Percentiles rank a stretch among this genome's conserved stretches.
These are phyloP conservation scores for Probaryconus sp. DNA, from an alignment of 1,140 invertebrate species.

Conservation along the genomic window DNA sequence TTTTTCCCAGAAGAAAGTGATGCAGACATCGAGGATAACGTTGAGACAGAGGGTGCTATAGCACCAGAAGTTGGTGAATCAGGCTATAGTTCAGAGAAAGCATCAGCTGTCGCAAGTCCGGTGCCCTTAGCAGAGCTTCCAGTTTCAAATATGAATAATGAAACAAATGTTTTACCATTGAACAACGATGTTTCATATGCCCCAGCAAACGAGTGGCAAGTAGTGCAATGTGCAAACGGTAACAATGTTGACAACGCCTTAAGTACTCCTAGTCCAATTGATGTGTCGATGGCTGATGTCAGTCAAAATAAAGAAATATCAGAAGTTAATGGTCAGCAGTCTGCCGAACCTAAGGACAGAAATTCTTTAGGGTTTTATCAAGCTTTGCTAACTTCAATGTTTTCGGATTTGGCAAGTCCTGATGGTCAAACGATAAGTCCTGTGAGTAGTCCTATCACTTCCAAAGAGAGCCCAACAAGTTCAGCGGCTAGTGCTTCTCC, in stretches of 20 bases:
- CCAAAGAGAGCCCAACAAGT: conserved; percentile 67
- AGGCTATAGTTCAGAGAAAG: conserved; percentile 85
- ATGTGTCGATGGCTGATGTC: conserved; percentile 60
- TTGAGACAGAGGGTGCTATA: conserved; percentile 77
- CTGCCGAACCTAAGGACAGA: conserved; percentile 34
- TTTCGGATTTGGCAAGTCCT: conserved; percentile 64
- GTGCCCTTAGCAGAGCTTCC: conserved; percentile 64
- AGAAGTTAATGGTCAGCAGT: too few species aligned
- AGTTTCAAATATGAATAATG: conserved; percentile 13
- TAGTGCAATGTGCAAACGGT: conserved; percentile 27
- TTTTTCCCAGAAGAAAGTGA: conserved; percentile 79
- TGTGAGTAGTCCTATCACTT: conserved; percentile 60
- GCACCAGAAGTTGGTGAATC: conserved; percentile 80
- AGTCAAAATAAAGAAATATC: conserved; percentile 37
- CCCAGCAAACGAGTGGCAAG: conserved; percentile 29
- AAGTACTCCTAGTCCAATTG: conserved; percentile 58
- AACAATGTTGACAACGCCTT: conserved; percentile 37
- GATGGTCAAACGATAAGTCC: conserved; percentile 63
- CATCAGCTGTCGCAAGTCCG: conserved; percentile 78
- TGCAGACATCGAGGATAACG: conserved; percentile 89
- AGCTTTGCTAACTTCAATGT: conserved; percentile 60
- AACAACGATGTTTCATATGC: conserved; percentile 11
- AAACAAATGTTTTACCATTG: conserved; percentile 34
- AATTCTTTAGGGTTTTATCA: conserved; percentile 37
- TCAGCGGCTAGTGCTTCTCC: conserved; percentile 27